phyloP scores from a whole-genome alignment of 2,888 invertebrate genomes.

The Athripsodes cinereus region DNA sequence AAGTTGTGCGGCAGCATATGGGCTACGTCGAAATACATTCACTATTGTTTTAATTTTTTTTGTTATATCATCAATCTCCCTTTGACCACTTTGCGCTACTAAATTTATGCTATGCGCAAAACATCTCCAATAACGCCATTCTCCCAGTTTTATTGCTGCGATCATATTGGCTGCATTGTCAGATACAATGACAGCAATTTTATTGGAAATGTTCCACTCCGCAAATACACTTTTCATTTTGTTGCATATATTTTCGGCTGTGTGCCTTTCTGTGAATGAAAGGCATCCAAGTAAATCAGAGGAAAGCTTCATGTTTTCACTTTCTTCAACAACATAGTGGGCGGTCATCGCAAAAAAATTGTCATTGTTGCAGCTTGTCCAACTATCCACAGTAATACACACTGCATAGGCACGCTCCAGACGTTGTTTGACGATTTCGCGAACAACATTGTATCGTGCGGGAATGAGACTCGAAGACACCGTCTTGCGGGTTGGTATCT shows the following conservation, averaged over 20 bases:
- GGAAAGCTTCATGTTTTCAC: not conserved
- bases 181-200: too few species aligned
- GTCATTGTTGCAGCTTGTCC: not conserved
- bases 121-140: too few species aligned
- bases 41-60: not conserved
- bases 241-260: not conserved
- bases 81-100: too few species aligned
- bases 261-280: not conserved
- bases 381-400: not conserved
- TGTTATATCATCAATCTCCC: not conserved
- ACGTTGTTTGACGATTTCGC: not conserved
- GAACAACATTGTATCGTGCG: too few species aligned
- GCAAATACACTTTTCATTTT: not conserved
- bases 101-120: too few species aligned
- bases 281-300: not conserved
- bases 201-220: too few species aligned
- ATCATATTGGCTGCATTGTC: not conserved
- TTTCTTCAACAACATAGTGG: not conserved
- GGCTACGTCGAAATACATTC: not conserved
- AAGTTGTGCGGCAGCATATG: not conserved
- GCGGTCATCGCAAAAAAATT: not conserved
- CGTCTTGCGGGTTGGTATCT: too few species aligned
- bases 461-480: too few species aligned
- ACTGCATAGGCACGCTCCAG: too few species aligned
- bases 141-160: not conserved